phyloP scores from a whole-genome alignment of 2,888 invertebrate species.

The Dynastes maya region DNA sequence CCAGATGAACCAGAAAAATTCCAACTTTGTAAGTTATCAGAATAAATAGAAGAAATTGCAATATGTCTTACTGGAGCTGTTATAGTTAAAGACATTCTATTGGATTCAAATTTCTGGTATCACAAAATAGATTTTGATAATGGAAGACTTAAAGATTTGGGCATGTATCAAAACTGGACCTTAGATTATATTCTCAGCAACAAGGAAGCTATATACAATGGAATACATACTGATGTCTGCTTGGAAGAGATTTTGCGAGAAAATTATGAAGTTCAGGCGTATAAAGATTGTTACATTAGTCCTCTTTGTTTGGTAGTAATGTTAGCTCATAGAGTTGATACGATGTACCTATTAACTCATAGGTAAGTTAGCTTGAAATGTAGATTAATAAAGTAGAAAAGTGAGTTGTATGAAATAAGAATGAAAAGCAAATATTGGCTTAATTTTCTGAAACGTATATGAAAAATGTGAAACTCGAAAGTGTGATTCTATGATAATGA shows the following conservation, averaged over 20 bases:
- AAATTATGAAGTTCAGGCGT: slow-evolving; percentile 31
- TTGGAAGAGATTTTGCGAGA: slow-evolving; percentile 59
- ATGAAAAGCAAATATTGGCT: too few species aligned
- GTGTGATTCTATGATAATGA: too few species aligned
- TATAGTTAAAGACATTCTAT: slow-evolving; percentile 54
- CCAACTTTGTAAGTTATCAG: slow-evolving; percentile 57
- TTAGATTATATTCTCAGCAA: slow-evolving; percentile 55
- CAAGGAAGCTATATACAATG: slow-evolving; percentile 59
- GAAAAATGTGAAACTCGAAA: too few species aligned
- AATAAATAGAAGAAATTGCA: neutral
- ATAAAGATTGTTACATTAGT: slow-evolving; percentile 57
- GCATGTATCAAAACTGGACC: slow-evolving; percentile 61
- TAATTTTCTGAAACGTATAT: neutral
- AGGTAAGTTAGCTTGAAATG: slow-evolving; percentile 54
- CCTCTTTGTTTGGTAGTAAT: slow-evolving; percentile 59
- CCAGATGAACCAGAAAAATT: slow-evolving; percentile 57
- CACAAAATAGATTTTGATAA: slow-evolving; percentile 46
- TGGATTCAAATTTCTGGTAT: slow-evolving; percentile 58
- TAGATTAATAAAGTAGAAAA: too few species aligned
- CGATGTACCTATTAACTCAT: slow-evolving; percentile 62
- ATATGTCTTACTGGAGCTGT: neutral
- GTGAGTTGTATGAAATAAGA: too few species aligned
- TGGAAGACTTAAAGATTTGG: slow-evolving; percentile 54
- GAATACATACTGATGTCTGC: slow-evolving; percentile 60
- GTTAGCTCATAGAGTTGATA: slow-evolving; percentile 59